Evolutionary conservation across 2,888 invertebrate species (phyloP).

Genomic region (Ceratothoa steindachneri): DNA sequence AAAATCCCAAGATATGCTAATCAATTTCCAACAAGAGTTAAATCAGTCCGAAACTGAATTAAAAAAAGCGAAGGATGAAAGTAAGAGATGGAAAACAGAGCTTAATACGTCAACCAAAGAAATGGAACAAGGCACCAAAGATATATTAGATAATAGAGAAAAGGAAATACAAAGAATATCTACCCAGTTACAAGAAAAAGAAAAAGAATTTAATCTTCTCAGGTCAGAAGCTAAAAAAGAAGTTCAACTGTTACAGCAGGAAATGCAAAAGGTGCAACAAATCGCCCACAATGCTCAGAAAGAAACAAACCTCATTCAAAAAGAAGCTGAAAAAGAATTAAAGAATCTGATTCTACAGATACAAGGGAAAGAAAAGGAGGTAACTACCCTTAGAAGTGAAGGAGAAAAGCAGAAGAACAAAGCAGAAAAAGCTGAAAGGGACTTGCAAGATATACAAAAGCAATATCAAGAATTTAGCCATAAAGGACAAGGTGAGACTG

Average conservation of each 20-base stretch:
- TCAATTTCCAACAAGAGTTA: slow-evolving; percentile 87
- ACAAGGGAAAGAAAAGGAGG: slow-evolving; percentile 46
- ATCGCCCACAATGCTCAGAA: slow-evolving; percentile 48
- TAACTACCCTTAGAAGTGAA: slow-evolving; percentile 31
- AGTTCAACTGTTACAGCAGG: slow-evolving; percentile 54
- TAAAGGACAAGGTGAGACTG: slow-evolving; percentile 57
- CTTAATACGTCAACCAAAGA: slow-evolving; percentile 63
- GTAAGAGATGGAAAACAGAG: slow-evolving; percentile 62
- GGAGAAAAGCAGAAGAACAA: slow-evolving; percentile 43
- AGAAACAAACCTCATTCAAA: slow-evolving; percentile 48
- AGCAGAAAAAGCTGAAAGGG: slow-evolving; percentile 58
- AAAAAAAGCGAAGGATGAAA: slow-evolving; percentile 57
- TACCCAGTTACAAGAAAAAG: slow-evolving; percentile 38
- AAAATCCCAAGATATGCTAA: slow-evolving; percentile 86
- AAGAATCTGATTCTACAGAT: slow-evolving; percentile 58
- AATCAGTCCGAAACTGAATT: slow-evolving; percentile 70
- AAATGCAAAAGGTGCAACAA: slow-evolving; percentile 56
- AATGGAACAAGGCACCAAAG: slow-evolving; percentile 66
- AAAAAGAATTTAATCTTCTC: slow-evolving; percentile 45
- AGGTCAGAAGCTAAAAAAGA: slow-evolving; percentile 45
- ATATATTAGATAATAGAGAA: slow-evolving; percentile 67
- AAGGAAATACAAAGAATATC: slow-evolving; percentile 66
- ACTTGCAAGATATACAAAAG: slow-evolving; percentile 64
- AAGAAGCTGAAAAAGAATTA: slow-evolving; percentile 67
- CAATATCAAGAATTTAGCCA: slow-evolving; percentile 77